Percentiles rank a stretch among this genome's conserved stretches.
These are phyloP conservation scores for Cynaeus angustus DNA, from an alignment of 2,888 invertebrate species.

Conservation along the genomic window DNA sequence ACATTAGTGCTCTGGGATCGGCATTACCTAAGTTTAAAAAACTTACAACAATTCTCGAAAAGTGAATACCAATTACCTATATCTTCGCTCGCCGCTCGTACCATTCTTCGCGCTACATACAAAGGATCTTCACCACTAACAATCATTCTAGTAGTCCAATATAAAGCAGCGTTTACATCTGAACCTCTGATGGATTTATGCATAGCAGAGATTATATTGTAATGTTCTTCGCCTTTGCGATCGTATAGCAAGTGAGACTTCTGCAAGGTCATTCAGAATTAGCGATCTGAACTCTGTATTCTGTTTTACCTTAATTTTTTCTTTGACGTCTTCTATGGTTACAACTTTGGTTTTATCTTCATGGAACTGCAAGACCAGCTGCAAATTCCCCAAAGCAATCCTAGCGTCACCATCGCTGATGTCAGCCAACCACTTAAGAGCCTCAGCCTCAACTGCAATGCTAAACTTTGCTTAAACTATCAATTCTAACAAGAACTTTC, in stretches of 20 bases:
- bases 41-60: not conserved
- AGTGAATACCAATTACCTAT: slow-evolving; percentile 74
- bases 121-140: slow-evolving; percentile 87
- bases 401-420: slow-evolving; percentile 89
- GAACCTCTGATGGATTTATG: slow-evolving; percentile 89
- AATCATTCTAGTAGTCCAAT: slow-evolving; percentile 88
- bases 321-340: slow-evolving; percentile 80
- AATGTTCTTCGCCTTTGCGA: slow-evolving; percentile 87
- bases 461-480: slow-evolving; percentile 51
- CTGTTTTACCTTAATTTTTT: slow-evolving; percentile 78
- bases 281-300: not conserved
- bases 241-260: slow-evolving; percentile 87
- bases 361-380: slow-evolving; percentile 78
- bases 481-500: slow-evolving; percentile 7
- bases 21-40: slow-evolving; percentile 74
- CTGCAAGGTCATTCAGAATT: slow-evolving; percentile 67
- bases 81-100: slow-evolving; percentile 85
- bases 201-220: slow-evolving; percentile 86
- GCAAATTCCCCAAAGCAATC: slow-evolving; percentile 83
- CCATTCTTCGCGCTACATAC: slow-evolving; percentile 83
- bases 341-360: slow-evolving; percentile 72
- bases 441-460: slow-evolving; percentile 74
- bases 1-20: slow-evolving; percentile 77
- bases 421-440: slow-evolving; percentile 82
- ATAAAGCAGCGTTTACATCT: slow-evolving; percentile 86